Base-by-base conservation (phyloP, 1,140 invertebrate species). In the Brachionus sp. region DNA sequence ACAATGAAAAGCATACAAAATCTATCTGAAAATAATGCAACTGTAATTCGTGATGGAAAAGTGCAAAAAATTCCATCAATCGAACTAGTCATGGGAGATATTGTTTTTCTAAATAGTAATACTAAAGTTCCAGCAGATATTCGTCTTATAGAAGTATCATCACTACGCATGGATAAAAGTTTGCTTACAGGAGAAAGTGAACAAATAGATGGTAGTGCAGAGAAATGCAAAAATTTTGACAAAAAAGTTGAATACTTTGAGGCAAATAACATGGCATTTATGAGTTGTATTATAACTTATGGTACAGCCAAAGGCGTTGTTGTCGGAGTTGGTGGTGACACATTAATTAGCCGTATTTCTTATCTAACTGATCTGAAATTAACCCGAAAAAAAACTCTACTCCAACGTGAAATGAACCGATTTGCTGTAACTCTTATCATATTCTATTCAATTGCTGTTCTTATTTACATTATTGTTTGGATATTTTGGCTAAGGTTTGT, bases 281-380 rank as follows among this genome's bases (percentile, higher is more conserved):
- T 99, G 96, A 97, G 97, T 42, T 98, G 97, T 0, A 90, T 99
- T 62, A 95, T 99, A 3, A 91, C 96, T 62, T 95, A 94, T 88
- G 97, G 97, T n/a, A 94, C 94, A 89, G 97, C 88, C 64, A 86
- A 95, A 93, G 97, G 97, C 66, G 93, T 99, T 85, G 97, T 98
- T 6, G 95, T 98, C 5, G 96, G 94, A 87, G 99, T 96, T 0
- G 97, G 96, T 19, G 93, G 95, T 86, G 94, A 95, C 84, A 97
- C 96, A 77, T 94, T 98, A 89, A 99, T 99, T 91, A 97, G 97
- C 5, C 94, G 98, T 90, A 93, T 99, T 35, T 98, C 98, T 89
- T 93, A 95, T 86, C 96, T 99, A 95, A 99, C 99, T 97, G 70
- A 75, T 75, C 44, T 75, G 23, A 75, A 75, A 46, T 23, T 75